phyloP scores from a whole-genome alignment of 2,888 invertebrate genomes.

The Troilus luridus region DNA sequence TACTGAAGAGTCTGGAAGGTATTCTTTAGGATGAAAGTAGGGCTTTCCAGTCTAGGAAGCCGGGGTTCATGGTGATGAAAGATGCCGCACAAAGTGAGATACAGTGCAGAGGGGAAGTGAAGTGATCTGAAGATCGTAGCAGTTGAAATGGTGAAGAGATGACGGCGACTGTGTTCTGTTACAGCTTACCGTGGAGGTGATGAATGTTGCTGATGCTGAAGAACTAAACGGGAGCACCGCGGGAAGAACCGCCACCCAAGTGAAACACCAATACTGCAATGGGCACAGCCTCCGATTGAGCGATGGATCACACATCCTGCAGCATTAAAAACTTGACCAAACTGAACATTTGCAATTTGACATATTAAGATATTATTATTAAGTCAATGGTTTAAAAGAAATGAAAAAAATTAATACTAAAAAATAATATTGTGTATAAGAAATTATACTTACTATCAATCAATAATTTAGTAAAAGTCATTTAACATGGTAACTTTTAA shows the following conservation, averaged over 20 bases:
- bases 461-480: slow-evolving; percentile 24
- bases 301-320: slow-evolving; percentile 62
- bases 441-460: slow-evolving; percentile 22
- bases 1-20: slow-evolving; percentile 56
- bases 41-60: slow-evolving; percentile 20
- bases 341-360: slow-evolving; percentile 47
- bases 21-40: background rate
- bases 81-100: slow-evolving; percentile 6
- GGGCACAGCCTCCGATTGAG: slow-evolving; percentile 48
- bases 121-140: slow-evolving; percentile 2
- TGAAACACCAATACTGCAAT: slow-evolving; percentile 60
- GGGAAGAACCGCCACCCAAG: slow-evolving; percentile 2
- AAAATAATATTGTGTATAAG: slow-evolving; percentile 13
- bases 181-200: slow-evolving; percentile 49
- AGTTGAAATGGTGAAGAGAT: slow-evolving; percentile 17
- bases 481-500: background rate
- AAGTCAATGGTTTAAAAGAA: background rate
- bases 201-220: slow-evolving; percentile 30
- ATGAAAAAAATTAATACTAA: background rate
- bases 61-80: background rate
- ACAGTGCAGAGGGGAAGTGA: slow-evolving; percentile 32
- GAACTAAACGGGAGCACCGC: slow-evolving; percentile 26
- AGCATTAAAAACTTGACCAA: slow-evolving; percentile 65
- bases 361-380: background rate
- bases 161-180: slow-evolving; percentile 32